phyloP scores from a whole-genome alignment of 2,113 vertebrate species.

The Labeo rohita region DNA sequence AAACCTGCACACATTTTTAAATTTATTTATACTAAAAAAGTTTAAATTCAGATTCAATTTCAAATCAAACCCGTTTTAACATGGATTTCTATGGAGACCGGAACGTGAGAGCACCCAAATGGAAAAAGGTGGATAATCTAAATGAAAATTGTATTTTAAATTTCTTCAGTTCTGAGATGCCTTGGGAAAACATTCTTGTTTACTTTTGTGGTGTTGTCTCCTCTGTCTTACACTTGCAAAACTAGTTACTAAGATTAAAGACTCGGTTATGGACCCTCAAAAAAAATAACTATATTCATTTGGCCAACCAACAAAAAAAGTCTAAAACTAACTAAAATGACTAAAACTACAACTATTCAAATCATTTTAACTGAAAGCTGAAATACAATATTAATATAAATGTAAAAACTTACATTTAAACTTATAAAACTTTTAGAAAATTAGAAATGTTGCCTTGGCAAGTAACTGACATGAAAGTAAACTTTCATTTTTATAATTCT shows the following conservation, averaged over 20 bases:
- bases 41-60: too few relatives aligned
- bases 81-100: too few relatives aligned
- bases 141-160: background rate
- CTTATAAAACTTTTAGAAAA: background rate
- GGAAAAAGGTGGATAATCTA: background rate
- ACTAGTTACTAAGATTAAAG: background rate
- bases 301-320: too few relatives aligned
- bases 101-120: too few relatives aligned
- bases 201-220: background rate
- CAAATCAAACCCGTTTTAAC: too few relatives aligned
- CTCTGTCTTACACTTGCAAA: background rate
- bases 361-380: background rate
- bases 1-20: too few relatives aligned
- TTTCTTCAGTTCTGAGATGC: background rate
- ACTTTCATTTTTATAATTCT: background rate
- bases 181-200: slow-evolving; percentile 22
- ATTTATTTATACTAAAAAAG: too few relatives aligned
- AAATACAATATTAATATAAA: background rate
- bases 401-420: background rate
- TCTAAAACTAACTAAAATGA: too few relatives aligned
- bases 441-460: too few relatives aligned
- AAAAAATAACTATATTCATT: too few relatives aligned
- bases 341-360: too few relatives aligned
- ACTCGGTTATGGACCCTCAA: background rate
- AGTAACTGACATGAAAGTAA: background rate